Conservation (phyloP, 2,113 vertebrate genomes). For the Zosterops borbonicus region DNA sequence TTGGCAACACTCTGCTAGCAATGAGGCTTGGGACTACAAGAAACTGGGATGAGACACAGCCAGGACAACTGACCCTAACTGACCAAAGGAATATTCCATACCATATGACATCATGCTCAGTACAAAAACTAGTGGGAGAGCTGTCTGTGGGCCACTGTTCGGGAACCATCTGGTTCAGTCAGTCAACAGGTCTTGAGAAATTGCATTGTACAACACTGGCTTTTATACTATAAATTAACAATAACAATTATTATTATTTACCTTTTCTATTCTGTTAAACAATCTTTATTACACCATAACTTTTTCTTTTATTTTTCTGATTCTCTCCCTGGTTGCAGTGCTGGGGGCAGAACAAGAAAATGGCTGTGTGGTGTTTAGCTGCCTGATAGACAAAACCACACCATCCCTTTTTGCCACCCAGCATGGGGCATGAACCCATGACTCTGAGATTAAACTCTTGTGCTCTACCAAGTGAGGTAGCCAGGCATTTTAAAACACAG, state of each 20-base stretch:
- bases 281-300: neutral
- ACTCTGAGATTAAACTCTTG: conserved; percentile 92
- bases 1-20: neutral
- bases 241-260: neutral
- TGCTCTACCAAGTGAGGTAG: conserved; percentile 91
- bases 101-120: neutral
- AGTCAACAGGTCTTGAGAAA: neutral
- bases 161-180: neutral
- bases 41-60: neutral
- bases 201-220: no score
- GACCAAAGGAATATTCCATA: neutral
- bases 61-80: neutral
- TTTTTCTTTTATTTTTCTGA: accelerated
- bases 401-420: conserved; percentile 52
- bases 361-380: neutral
- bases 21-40: neutral
- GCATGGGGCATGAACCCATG: conserved; percentile 89
- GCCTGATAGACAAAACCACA: neutral
- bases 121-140: neutral
- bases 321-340: neutral
- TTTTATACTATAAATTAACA: neutral
- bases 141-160: neutral
- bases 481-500: neutral
- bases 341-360: neutral
- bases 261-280: neutral